A percentile compares a stretch with the other conserved stretches of the same genome.
These are phyloP conservation scores for Pseudocheirus occidentalis DNA, from an alignment of 2,797 vertebrate species.

Conservation along the genomic window DNA sequence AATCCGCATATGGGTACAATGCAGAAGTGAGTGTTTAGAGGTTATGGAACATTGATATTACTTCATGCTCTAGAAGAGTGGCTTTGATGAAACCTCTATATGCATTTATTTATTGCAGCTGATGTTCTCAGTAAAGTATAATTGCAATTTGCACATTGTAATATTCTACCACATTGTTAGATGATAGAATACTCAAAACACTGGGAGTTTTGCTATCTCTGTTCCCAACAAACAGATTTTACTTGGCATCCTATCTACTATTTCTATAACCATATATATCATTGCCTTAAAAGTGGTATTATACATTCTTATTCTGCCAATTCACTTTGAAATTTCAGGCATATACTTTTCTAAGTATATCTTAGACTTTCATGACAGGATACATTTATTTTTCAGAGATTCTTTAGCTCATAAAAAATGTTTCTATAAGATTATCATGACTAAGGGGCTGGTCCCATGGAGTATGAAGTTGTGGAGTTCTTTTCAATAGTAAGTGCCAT, in stretches of 20 bases:
- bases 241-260: not conserved
- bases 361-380: not conserved
- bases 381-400: slow-evolving; percentile 2
- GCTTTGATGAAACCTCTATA: not conserved
- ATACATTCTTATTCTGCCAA: slow-evolving; percentile 13
- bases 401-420: not conserved
- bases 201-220: slow-evolving; percentile 3
- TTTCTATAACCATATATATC: not conserved
- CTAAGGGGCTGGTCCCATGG: not conserved
- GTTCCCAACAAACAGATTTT: slow-evolving; percentile 6
- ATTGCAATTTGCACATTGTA: not conserved
- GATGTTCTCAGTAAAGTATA: not conserved
- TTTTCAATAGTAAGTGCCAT: not conserved
- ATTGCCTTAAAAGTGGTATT: slow-evolving; percentile 2
- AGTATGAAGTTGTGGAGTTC: not conserved
- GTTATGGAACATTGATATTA: not conserved
- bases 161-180: slow-evolving; percentile 11
- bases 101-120: not conserved
- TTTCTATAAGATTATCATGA: not conserved
- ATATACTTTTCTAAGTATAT: not conserved
- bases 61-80: slow-evolving; percentile 10
- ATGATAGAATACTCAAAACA: slow-evolving; percentile 24
- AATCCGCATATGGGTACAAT: not conserved
- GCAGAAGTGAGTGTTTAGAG: not conserved
- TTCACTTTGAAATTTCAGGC: slow-evolving; percentile 32